Base-by-base conservation (phyloP, 1,140 invertebrate species). In the Sitophilus oryzae region DNA sequence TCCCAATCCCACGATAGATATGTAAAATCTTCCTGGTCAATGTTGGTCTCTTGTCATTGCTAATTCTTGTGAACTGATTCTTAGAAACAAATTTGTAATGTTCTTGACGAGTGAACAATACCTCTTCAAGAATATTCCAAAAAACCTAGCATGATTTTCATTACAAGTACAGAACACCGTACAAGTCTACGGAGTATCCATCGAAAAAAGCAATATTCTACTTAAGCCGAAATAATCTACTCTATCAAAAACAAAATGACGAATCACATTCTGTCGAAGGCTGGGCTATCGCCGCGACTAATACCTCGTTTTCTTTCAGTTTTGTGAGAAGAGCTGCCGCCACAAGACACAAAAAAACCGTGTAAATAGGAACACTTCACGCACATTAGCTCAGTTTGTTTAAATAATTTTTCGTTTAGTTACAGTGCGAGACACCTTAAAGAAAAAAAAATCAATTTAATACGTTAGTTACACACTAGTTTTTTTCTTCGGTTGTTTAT, bases 321-420 rank as follows among this genome's bases (percentile, higher is more conserved):
- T 40, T 52, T 14, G 18, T 21, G 42, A 11, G 15, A 25, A 19
- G 19, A 14, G 3, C 20, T 14, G 20, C 41, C 22, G 34, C 34
- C 4, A 30, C n/a, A 10, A 3, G 18, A 52, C 16, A 38, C 41
- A 54, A 47, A 53, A 53, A 22, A 18, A 44, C 42, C 52, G 52
- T 54, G 52, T 54, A 54, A 54, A 54, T 40, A 54, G 52, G 47
- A 34, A 23, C 36, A 48, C 43, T 54, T 54, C 36, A 54, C 44
- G 52, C 35, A 21, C 25, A 40, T 54, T 54, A 54, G 15, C 36
- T 35, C 15, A 54, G 52, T 54, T 54, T 54, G 52, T 54, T 54
- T 53, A 53, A 53, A 53, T 53, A 35, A 53, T 52, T 52, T 52
- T 53, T 53, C 10, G 19, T 23, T 54, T 54, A 35, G 30, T 22